Conservation (phyloP, 2,888 invertebrate genomes). For the Drosophila imparisetae region DNA sequence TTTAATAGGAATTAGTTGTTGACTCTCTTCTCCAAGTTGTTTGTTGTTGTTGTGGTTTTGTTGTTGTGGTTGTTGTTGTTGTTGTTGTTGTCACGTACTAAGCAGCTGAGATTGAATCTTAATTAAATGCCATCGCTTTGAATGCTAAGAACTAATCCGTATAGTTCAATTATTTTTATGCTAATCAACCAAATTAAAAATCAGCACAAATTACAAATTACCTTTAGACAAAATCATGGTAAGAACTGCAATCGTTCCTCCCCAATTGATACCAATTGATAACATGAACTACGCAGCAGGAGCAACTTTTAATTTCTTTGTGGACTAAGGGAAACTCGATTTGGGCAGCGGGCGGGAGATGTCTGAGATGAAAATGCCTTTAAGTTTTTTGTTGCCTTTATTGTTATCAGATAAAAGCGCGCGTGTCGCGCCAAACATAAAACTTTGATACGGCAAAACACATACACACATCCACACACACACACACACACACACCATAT, state of each 20-base stretch:
- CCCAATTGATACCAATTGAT: conserved; percentile 4
- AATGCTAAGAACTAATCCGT: background rate
- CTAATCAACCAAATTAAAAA: conserved; percentile 44
- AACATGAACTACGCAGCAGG: conserved; percentile 17
- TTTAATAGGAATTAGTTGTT: conserved; percentile 34
- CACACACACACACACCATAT: conserved; percentile 4
- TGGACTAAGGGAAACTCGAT: background rate
- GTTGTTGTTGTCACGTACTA: conserved; percentile 28
- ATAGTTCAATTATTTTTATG: conserved; percentile 32
- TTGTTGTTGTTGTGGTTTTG: conserved; percentile 29
- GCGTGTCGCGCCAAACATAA: conserved; percentile 44
- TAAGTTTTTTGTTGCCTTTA: conserved; percentile 17
- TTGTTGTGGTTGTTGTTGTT: conserved; percentile 30
- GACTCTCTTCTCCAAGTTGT: conserved; percentile 24
- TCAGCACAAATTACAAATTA: conserved; percentile 5
- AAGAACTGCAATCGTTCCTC: background rate
- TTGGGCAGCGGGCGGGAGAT: background rate
- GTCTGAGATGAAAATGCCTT: conserved; percentile 32
- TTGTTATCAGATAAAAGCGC: conserved; percentile 52
- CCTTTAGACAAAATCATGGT: conserved; percentile 11
- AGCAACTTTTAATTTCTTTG: conserved; percentile 52
- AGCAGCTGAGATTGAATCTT: conserved; percentile 51
- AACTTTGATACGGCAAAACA: conserved; percentile 39
- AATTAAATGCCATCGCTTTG: conserved; percentile 41
- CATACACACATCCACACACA: conserved; percentile 2